phyloP scores from a whole-genome alignment of 2,113 vertebrate genomes.

The Athene noctua region DNA sequence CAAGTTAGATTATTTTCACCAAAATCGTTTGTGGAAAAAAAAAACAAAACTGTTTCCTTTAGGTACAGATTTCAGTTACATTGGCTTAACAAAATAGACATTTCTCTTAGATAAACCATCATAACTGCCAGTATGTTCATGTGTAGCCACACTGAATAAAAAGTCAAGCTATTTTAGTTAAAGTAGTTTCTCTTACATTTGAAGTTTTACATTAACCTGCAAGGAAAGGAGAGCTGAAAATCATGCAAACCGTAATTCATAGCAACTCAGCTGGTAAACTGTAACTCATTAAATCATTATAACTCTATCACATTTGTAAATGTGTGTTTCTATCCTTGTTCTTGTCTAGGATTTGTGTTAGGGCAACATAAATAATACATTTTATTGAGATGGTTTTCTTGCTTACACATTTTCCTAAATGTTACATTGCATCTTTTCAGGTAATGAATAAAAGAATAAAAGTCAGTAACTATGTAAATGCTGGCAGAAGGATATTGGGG shows the following conservation, averaged over 20 bases:
- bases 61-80: neutral
- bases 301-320: neutral
- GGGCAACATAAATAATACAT: neutral
- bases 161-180: neutral
- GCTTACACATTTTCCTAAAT: neutral
- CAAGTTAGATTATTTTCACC: neutral
- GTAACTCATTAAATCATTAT: constrained; percentile 14
- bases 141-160: neutral
- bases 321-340: neutral
- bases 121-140: neutral
- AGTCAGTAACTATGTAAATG: neutral
- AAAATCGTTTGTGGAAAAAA: neutral
- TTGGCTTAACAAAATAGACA: neutral
- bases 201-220: neutral
- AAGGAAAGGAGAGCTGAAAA: neutral
- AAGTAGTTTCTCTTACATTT: neutral
- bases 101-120: neutral
- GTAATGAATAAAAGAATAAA: neutral
- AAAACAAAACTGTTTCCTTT: neutral
- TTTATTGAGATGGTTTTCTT: neutral
- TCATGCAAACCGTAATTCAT: neutral
- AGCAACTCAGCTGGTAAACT: neutral
- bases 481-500: neutral
- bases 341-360: neutral
- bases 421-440: neutral